Evolutionary conservation across 2,113 vertebrate species (phyloP), one percentile per base, ranked within the genome.

Genomic region (Microtus richardsoni): DNA sequence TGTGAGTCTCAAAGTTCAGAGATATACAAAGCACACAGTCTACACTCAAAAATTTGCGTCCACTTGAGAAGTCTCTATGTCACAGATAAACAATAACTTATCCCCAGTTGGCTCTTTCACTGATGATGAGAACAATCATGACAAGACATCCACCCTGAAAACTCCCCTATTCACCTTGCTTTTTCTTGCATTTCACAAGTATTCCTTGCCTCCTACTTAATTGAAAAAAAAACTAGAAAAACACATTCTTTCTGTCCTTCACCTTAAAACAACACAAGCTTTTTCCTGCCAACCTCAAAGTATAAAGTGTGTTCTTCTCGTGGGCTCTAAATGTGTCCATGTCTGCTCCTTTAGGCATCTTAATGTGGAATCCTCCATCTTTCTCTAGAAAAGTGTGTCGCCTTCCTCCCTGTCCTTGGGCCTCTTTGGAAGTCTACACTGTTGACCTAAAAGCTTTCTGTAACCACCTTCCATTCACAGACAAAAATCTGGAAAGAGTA

Each of bases 141-240:
- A 13, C 39, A 82, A 90, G 94, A 86, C 36, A 92, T 91, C 30
- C 47, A 84, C 73, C 39, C 36, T 79, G 47, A 58, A 49, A 47
- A 6, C 22, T 30, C 1, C 58, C 62, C 60, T 4, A 75, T 79
- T 22, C 80, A 68, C n/a, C 21, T 58, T 85, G 47, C 21, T 66
- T 66, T 47, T 52, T 82, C 36, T n/a, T 73, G 41, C 16, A 7
- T 68, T 36, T 78, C 36, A 58, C 30, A 89, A 21, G 36, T 44
- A 49, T 70, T 39, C 88, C 70, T 39, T 88, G 70, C 14, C 52
- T 82, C 66, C 33, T 66, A 36, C 77, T 75, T 94, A 58, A 58
- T 2, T 86, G 41, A 78, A 52, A 82, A 96, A 60, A 52, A 52
- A 91, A 91, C 60, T 47, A 95, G 77, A 28, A 93, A 89, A 36